phyloP scores from a whole-genome alignment of 2,888 invertebrate genomes.

The Drosophila glabriapex region DNA sequence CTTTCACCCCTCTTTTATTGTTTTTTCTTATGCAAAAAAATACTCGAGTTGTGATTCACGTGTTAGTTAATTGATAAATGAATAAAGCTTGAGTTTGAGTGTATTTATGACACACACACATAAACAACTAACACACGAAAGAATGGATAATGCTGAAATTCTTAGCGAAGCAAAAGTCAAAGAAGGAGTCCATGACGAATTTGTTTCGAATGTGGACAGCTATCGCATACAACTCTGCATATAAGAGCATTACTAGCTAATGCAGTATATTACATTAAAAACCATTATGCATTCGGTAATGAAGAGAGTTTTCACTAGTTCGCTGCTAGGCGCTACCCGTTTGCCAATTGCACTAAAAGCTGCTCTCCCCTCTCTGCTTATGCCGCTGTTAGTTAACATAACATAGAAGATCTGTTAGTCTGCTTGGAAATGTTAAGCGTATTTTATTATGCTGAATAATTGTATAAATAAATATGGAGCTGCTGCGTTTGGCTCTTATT shows the following conservation, averaged over 20 bases:
- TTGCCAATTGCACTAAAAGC: not conserved
- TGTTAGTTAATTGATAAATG: slow-evolving; percentile 71
- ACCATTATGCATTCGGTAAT: not conserved
- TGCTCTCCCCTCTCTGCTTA: not conserved
- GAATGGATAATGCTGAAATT: not conserved
- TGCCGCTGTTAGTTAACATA: slow-evolving; percentile 13
- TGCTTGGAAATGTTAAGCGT: slow-evolving; percentile 4
- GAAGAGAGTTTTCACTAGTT: not conserved
- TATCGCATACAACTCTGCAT: not conserved
- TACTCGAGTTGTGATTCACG: slow-evolving; percentile 47
- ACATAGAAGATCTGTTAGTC: slow-evolving; percentile 5
- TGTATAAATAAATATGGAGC: not conserved
- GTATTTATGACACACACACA: not conserved
- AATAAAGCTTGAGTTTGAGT: slow-evolving; percentile 8
- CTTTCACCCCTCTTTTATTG: slow-evolving; percentile 19
- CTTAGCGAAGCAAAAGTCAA: not conserved
- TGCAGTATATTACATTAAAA: too few relatives aligned
- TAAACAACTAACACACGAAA: not conserved
- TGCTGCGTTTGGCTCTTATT: slow-evolving; percentile 7
- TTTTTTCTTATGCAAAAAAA: slow-evolving; percentile 18
- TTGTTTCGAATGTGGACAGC: not conserved
- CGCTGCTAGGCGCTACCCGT: not conserved
- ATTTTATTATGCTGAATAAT: slow-evolving; percentile 1
- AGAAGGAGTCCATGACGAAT: not conserved
- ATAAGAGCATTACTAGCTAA: too few relatives aligned